These are phyloP conservation scores for Polydrusus cervinus DNA, from an alignment of 2,888 invertebrate species.

Conservation along the genomic window DNA sequence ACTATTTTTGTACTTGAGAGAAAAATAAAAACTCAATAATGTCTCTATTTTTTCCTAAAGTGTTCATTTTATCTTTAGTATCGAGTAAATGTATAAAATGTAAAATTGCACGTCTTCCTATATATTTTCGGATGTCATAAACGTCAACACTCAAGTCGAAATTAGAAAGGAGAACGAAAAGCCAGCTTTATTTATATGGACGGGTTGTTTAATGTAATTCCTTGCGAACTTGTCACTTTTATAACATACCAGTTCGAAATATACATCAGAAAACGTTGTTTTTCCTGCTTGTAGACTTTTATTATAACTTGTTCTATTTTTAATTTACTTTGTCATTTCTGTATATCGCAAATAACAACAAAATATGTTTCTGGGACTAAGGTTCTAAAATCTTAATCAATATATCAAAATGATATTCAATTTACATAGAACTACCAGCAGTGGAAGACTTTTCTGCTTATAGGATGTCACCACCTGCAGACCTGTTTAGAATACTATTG, in stretches of 20 bases:
- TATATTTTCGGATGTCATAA: conserved; percentile 41
- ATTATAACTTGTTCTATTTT: background rate
- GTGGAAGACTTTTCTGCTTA: no score
- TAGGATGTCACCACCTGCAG: no score
- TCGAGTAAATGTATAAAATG: conserved; percentile 33
- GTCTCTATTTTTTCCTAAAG: no score
- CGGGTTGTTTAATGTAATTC: conserved; percentile 45
- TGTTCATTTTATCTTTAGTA: conserved; percentile 3
- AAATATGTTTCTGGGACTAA: no score
- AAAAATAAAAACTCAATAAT: no score
- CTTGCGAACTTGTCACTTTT: conserved; percentile 28
- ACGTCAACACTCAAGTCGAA: conserved; percentile 45
- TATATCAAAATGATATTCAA: no score
- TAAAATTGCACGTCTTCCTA: conserved; percentile 42
- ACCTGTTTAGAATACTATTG: no score
- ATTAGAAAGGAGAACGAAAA: conserved; percentile 44
- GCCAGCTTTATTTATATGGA: conserved; percentile 42
- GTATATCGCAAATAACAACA: no score
- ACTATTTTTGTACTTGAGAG: no score
- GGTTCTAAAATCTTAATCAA: no score
- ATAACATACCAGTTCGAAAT: conserved; percentile 19
- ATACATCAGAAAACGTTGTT: conserved; percentile 1
- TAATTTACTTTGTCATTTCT: no score
- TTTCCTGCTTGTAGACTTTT: background rate
- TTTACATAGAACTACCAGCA: no score